Evolutionary conservation across 2,888 invertebrate genomes (phyloP).

Genomic region (Pachymerium ferrugineum): DNA sequence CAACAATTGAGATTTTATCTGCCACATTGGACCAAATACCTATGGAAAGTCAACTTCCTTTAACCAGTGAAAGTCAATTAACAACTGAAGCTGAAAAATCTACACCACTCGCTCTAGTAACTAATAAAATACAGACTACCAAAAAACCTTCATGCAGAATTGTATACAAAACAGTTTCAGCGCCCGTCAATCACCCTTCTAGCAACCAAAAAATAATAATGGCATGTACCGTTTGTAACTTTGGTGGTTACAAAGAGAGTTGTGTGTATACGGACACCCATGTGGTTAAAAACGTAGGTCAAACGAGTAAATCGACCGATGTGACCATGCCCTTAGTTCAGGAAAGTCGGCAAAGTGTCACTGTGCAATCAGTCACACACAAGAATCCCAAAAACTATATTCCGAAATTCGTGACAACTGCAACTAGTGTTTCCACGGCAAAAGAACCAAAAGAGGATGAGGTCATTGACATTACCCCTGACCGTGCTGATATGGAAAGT

Average conservation of each 20-base stretch:
- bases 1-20: neutral
- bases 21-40: neutral
- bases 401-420: neutral
- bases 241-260: neutral
- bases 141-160: neutral
- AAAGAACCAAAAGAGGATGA: no score
- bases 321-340: neutral
- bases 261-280: neutral
- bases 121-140: no score
- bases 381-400: neutral
- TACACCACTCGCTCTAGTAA: no score
- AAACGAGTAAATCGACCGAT: no score
- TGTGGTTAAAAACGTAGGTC: neutral
- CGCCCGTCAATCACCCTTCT: neutral
- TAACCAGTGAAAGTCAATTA: neutral
- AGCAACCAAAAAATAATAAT: neutral
- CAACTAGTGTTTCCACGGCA: neutral
- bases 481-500: no score
- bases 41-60: neutral
- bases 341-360: neutral
- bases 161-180: neutral
- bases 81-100: neutral
- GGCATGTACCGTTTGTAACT: conserved; percentile 27
- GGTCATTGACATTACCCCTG: no score
- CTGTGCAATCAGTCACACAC: neutral